A percentile compares a stretch with the other conserved stretches of the same genome.
These are phyloP conservation scores for zebrafish (Danio rerio) DNA, from an alignment of 2,113 vertebrate genomes.

Conservation along the genomic window DNA sequence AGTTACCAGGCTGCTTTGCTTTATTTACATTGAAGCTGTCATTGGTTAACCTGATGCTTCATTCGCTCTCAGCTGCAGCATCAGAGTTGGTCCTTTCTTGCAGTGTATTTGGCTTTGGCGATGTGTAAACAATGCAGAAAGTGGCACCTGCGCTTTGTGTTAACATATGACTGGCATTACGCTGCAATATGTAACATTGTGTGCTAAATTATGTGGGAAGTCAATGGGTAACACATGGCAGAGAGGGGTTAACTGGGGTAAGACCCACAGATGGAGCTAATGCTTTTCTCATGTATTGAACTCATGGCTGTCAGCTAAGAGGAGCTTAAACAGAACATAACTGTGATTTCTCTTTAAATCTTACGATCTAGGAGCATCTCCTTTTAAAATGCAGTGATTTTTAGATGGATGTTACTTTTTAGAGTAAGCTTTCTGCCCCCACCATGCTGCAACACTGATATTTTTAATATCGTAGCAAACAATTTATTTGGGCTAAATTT, in stretches of 20 bases:
- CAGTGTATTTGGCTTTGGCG: background rate
- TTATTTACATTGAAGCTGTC: conserved; percentile 41
- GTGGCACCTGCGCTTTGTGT: conserved; percentile 31
- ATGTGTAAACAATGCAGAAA: conserved; percentile 17
- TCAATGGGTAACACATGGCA: conserved; percentile 28
- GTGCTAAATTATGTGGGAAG: conserved; percentile 36
- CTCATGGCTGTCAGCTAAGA: conserved; percentile 58
- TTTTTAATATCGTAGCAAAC: too few relatives aligned
- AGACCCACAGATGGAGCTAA: conserved; percentile 62
- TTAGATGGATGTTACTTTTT: conserved; percentile 64
- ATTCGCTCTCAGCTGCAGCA: conserved; percentile 20
- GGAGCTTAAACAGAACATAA: conserved; percentile 61
- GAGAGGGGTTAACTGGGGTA: conserved; percentile 65
- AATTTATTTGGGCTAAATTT: background rate
- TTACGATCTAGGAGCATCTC: too few relatives aligned
- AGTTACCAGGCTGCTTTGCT: conserved; percentile 34
- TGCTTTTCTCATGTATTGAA: conserved; percentile 54
- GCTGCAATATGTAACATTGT: conserved; percentile 30
- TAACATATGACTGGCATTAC: conserved; percentile 37
- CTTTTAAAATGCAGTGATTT: too few relatives aligned
- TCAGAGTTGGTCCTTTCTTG: background rate
- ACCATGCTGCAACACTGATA: background rate
- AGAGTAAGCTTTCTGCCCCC: conserved; percentile 44
- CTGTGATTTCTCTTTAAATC: background rate
- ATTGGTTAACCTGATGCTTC: conserved; percentile 10